Evolutionary conservation across 2,113 vertebrate genomes (phyloP).

Genomic region (Noturus placidus): DNA sequence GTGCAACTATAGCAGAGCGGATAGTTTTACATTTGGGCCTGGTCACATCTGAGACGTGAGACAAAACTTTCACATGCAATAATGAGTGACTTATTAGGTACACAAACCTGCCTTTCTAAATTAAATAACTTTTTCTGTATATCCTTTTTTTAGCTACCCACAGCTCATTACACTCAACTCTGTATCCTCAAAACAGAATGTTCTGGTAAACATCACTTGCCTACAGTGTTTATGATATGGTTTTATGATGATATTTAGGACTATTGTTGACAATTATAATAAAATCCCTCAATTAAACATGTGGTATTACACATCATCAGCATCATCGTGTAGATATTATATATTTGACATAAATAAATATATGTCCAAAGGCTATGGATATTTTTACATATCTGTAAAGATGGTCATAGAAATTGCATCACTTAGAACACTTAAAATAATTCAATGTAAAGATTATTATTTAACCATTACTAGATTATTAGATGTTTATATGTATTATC

Average conservation of each 20-base stretch:
- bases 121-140: not conserved
- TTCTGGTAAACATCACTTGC: not conserved
- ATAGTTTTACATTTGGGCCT: not conserved
- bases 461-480: too few relatives aligned
- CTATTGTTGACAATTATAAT: not conserved
- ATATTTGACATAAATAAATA: not conserved
- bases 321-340: not conserved
- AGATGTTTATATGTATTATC: too few relatives aligned
- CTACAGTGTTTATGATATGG: not conserved
- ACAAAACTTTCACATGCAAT: not conserved
- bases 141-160: not conserved
- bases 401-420: not conserved
- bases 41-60: not conserved
- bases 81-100: not conserved
- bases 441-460: not conserved
- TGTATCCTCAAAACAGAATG: not conserved
- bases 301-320: too few relatives aligned
- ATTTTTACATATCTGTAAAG: not conserved
- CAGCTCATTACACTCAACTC: not conserved
- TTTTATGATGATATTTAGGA: not conserved
- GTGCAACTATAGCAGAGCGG: not conserved
- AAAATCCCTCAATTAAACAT: not conserved
- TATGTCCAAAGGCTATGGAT: not conserved
- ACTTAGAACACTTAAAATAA: not conserved
- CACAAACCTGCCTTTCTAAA: not conserved